Base-by-base conservation (phyloP, 2,888 invertebrate genomes). In the Dasypolia templi region DNA sequence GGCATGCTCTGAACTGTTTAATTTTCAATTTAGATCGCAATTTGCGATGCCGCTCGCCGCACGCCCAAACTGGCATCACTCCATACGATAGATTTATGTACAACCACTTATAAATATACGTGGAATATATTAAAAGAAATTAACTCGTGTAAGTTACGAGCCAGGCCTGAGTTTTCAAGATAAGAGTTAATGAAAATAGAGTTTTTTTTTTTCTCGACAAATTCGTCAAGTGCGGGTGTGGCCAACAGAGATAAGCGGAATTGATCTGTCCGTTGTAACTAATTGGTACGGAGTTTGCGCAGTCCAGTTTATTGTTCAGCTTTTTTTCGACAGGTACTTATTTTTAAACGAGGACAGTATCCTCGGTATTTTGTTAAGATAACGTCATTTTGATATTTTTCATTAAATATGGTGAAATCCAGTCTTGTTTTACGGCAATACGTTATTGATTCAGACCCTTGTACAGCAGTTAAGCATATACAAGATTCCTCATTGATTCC, bases 11-110 rank as follows among this genome's bases (percentile, higher is more conserved):
- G 83, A 66, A 93, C 94, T 96, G 95, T 96, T 96, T 96, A 96
- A 96, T 96, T 96, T 96, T 96, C 96, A 96, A 96, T 96, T 96
- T 95, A 96, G 96, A 96, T 96, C 94, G 96, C 94, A 96, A 96
- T 96, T 96, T 96, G 95, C 95, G 96, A 96, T 96, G 94, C 91
- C 92, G 89, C 88, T 86, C 90, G 87, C 89, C 92, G 89, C 91
- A 93, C 95, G 93, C 96, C 95, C 95, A 95, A 95, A 95, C 94
- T 93, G 90, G 93, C 95, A 94, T 94, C 94, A 94, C 93, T 93
- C 92, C 87, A 87, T 86, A 81, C 89, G 93, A 95, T 95, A 95
- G 96, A 95, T 96, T 95, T 96, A 96, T 96, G 94, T 92, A 89
- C 89, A 88, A 79, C 79, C 88, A 86, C 87, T 87, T 87, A 87